Conservation (phyloP, 92 coral and sea anemone genomes). For the Epizoanthus illoricatus region DNA sequence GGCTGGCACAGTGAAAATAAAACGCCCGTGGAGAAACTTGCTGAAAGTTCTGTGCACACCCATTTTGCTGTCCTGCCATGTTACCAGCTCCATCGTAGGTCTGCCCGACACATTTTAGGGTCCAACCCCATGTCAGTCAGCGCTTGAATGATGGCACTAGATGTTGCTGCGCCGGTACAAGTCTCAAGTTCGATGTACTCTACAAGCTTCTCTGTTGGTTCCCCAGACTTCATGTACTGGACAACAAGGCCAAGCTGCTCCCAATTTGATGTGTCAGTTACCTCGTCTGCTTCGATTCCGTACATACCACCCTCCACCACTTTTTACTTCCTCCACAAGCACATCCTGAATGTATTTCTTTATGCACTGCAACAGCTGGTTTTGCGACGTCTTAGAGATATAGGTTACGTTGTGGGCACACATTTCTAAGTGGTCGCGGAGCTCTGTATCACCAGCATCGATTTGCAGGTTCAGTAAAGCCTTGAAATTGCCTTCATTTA, state of each 20-base stretch:
- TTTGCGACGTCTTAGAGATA: no score
- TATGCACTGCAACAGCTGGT: no score
- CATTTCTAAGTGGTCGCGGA: conserved; percentile 49
- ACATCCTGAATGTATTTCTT: conserved; percentile 15
- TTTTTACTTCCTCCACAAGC: conserved; percentile 50
- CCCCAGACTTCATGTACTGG: conserved; percentile 47
- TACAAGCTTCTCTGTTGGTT: conserved; percentile 42
- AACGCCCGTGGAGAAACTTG: conserved; percentile 28
- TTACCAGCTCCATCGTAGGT: conserved; percentile 52
- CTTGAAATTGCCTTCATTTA: conserved; percentile 50
- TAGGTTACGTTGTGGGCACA: background rate
- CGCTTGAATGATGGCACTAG: background rate
- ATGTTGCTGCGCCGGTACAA: conserved; percentile 36
- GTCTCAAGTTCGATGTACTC: conserved; percentile 40
- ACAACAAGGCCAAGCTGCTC: conserved; percentile 65
- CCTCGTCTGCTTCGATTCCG: conserved; percentile 63
- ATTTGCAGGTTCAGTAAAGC: conserved; percentile 42
- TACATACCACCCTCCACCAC: conserved; percentile 45
- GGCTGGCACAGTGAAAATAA: conserved; percentile 42
- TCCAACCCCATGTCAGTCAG: conserved; percentile 44
- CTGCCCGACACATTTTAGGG: conserved; percentile 49
- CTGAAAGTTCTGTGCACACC: conserved; percentile 48
- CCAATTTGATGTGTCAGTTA: conserved; percentile 53
- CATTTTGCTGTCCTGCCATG: conserved; percentile 57
- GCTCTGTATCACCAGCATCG: conserved; percentile 58